Evolutionary conservation across 1,140 invertebrate genomes (phyloP).

Genomic region (Platyscapa corneri): DNA sequence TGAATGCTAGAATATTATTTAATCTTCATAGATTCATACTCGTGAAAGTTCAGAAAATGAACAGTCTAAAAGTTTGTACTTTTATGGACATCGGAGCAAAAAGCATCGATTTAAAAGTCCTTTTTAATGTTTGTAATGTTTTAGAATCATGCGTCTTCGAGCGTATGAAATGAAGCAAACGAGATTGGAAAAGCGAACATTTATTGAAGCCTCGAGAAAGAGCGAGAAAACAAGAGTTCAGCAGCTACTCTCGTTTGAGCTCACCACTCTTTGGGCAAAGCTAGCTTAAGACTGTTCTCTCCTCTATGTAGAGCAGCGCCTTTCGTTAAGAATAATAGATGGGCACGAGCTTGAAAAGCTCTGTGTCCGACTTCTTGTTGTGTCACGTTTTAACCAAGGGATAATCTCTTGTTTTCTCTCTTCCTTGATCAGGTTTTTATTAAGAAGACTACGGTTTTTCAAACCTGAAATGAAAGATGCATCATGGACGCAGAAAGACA

Average conservation of each 20-base stretch:
- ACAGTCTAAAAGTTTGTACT: no score
- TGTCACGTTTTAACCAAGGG: no score
- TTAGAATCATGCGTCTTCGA: background rate
- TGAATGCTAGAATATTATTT: no score
- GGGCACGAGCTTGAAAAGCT: background rate
- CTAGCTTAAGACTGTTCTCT: background rate
- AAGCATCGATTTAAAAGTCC: no score
- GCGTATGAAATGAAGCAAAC: background rate
- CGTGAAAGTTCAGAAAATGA: no score
- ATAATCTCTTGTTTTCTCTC: background rate
- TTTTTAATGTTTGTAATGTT: no score
- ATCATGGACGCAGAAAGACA: background rate
- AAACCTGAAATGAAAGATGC: background rate
- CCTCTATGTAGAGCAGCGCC: background rate
- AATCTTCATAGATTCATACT: no score
- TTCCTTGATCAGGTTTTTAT: background rate
- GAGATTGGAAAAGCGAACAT: background rate
- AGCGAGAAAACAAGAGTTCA: background rate
- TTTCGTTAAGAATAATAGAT: conserved; percentile 8
- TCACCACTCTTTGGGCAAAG: background rate
- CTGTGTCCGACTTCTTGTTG: background rate
- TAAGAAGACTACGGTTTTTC: background rate
- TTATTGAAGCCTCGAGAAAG: background rate
- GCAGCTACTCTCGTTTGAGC: no score
- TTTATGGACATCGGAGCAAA: no score